Evolutionary conservation across 92 coral and sea anemone species (phyloP), one percentile per base, ranked within the genome.

Genomic region (Palythoa heliodiscus): DNA sequence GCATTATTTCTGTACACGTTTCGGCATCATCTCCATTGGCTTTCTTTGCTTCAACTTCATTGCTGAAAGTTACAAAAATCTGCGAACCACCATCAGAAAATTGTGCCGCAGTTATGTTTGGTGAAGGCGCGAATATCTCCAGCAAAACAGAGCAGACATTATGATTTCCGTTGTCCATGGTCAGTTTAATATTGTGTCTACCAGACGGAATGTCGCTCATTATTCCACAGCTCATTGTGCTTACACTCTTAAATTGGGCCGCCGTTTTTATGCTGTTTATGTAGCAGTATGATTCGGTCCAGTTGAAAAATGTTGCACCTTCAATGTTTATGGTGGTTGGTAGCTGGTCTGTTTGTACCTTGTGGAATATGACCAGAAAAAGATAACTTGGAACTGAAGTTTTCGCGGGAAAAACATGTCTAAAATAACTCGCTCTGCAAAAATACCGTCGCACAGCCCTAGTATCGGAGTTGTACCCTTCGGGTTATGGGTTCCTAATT

Each of bases 1-100:
- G 39, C 15, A 88, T 53, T 37, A 88, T 83, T 38, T 69, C 91
- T 8, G 64, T n/a, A 57, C 91, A 88, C 11, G 83, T 88, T 47
- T 40, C 43, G 20, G 54, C 73, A 40, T 17, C 8, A 24, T 66
- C 60, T 43, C 84, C 84, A 6, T 12, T 52, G 11, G 75, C 79
- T 8, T 52, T 23, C 16, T 73, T 35, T 23, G 72, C 71, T 64
- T 76, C 91, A 37, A 76, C 83, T 52, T 84, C 78, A 40, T 75
- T 83, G 81, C 76, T 22, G 17, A 88, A 88, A 7, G 52, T 57
- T 16, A 88, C 72, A 58, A 17, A 67, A 15, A 88, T 83, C 75
- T 55, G 48, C 19, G 91, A 86, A 3, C 91, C 87, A 15, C 87
- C 86, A 23, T 76, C 75, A 2, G 88, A 57, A 73, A 88, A 75